These are phyloP conservation scores for Hydrozoanthus gracilis DNA, from an alignment of 92 coral and sea anemone species.

Conservation along the genomic window DNA sequence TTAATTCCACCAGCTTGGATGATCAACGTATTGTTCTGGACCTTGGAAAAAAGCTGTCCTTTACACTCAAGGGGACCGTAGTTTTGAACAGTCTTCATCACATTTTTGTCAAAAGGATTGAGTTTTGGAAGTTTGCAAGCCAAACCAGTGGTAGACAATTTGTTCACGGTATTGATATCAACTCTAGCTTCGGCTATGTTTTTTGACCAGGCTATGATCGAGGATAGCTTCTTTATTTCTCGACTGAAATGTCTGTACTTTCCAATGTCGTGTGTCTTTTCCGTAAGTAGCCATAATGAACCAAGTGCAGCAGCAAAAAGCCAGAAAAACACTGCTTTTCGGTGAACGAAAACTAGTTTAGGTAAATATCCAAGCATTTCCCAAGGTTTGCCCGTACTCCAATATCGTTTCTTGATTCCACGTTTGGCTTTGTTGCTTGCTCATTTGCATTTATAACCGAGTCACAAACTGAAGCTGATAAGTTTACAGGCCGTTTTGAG, in stretches of 20 bases:
- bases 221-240: background rate
- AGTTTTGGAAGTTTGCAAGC: conserved; percentile 29
- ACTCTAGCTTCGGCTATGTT: background rate
- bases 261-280: background rate
- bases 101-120: conserved; percentile 31
- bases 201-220: background rate
- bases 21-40: conserved; percentile 10
- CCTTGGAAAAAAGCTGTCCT: conserved; percentile 3
- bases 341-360: conserved; percentile 11
- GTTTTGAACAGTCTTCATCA: conserved; percentile 20
- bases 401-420: background rate
- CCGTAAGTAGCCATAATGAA: conserved; percentile 14
- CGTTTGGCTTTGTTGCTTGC: background rate
- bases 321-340: conserved; percentile 16
- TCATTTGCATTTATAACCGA: background rate
- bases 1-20: conserved; percentile 2
- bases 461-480: no score
- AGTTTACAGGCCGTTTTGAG: no score
- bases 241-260: conserved; percentile 15
- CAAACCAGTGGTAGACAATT: background rate
- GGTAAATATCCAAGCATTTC: background rate
- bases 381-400: background rate
- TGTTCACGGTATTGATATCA: background rate
- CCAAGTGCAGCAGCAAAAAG: background rate
- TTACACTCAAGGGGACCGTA: conserved; percentile 34